Evolutionary conservation across 1,140 invertebrate species (phyloP), one percentile per base, ranked within the genome.

Genomic region (Paraescarpia echinospica): DNA sequence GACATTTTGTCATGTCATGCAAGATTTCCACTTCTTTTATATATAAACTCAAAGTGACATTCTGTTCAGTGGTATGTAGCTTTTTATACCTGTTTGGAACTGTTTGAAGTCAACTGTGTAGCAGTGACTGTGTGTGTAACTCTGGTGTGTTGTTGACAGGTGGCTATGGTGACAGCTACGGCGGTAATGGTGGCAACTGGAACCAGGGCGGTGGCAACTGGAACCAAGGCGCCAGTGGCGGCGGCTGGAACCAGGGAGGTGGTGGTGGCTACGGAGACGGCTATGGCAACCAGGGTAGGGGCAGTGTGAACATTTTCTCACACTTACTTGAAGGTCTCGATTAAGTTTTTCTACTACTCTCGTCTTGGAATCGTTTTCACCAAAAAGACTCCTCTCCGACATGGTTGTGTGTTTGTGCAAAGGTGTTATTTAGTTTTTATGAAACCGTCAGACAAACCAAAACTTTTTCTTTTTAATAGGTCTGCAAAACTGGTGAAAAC

Each of bases 231-330:
- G 34, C 34, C 34, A 34, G 91, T 12, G 91, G 91, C 41, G 91
- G 91, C 34, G 91, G 35, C 91, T 91, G 91, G 91, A 91, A 91
- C 91, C 91, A 91, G 35, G 91, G 91, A 34, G 91, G 91, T 9
- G 91, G 91, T 34, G 91, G 91, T 34, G 33, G 48, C 41, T 48
- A 91, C 34, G 41, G 48, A 14, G 91, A 59, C 22, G 91, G 91
- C 18, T 91, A 91, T 1, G 91, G 4, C 35, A 35, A 35, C 35
- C 33, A 90, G 89, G 33, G 34, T 90, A 35, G 33, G 35, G 14
- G n/a, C 89, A 90, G 89, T n/a, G 89, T n/a, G 0, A 34, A 90
- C 8, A 34, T 34, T 34, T 90, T 90, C 35, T 90, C 35, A 33
- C 27, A 33, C 34, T 90, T n/a, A 35, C 33, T 89, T 33, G 89